Base-by-base conservation (phyloP, 1,140 invertebrate genomes). In the Scaptomyza graminum region DNA sequence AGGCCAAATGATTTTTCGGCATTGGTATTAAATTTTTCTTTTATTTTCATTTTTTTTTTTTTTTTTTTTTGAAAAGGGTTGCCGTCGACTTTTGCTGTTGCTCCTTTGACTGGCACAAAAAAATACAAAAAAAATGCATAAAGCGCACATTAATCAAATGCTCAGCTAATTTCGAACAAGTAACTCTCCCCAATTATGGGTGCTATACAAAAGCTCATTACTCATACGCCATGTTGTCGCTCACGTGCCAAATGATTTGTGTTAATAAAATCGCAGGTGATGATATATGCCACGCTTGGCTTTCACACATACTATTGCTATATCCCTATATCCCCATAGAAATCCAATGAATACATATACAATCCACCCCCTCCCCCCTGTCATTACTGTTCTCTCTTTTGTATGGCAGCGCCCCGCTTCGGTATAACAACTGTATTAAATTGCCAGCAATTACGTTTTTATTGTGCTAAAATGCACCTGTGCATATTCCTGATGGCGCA, bases 381-480 rank as follows among this genome's bases (percentile, higher is more conserved):
- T 18, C 5, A 28, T 44, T 15, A 3, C 16, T 12, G 7, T n/a
- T n/a, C n/a, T n/a, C n/a, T 55, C 34, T 41, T 31, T 43, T 43
- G 49, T 56, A 8, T 22, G 28, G 13, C 39, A 5, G n/a, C 6
- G 37, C 39, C 39, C 39, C 28, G 12, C 18, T 1, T 3, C 18
- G 31, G 43, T 51, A 75, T 72, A 82, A 87, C 71, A 87, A 76
- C 75, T 76, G 84, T 77, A 74, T 88, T 89, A 88, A 88, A 88
- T 88, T 88, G 84, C 68, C 66, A 84, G 84, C 83, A 88, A 88
- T 88, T 88, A 88, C 83, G 83, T 88, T 88, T 88, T 88, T 89
- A 89, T 88, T 88, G 84, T 88, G 83, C 83, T 89, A 89, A 88
- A 87, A 83, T 89, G 83, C 83, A 88, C 84, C 83, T 88, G 83